Conservation (phyloP, 1,140 invertebrate species). For the Bombus vancouverensis region DNA sequence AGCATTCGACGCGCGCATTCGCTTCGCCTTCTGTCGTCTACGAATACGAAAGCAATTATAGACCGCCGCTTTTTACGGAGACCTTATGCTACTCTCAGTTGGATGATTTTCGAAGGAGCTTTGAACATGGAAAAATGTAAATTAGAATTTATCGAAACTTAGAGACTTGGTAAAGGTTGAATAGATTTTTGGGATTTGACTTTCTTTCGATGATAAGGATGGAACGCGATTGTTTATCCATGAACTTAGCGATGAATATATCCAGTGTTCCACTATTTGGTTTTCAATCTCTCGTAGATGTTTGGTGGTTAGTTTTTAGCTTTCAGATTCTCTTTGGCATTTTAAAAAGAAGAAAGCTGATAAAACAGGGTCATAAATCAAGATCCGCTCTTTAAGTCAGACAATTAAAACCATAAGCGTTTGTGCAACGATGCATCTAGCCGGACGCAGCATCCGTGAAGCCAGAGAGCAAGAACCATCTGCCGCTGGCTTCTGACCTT, state of each 20-base stretch:
- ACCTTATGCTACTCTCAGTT: background rate
- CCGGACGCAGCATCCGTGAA: constrained; percentile 18
- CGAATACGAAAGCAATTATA: background rate
- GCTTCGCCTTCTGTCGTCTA: background rate
- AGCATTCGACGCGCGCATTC: background rate
- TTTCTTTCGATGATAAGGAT: background rate
- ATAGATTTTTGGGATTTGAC: background rate
- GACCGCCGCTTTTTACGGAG: background rate
- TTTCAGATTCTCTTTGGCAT: background rate
- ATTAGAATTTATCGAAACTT: background rate
- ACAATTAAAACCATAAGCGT: constrained; percentile 1
- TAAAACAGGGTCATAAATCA: background rate
- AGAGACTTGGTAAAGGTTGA: background rate
- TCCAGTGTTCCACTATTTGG: background rate
- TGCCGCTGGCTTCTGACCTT: constrained; percentile 6
- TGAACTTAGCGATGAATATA: background rate
- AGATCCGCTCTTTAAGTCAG: background rate
- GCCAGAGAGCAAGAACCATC: constrained; percentile 1
- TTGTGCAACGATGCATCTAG: constrained; percentile 8
- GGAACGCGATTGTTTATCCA: background rate
- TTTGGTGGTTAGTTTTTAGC: background rate
- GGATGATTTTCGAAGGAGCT: too few species aligned
- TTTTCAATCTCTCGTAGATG: too few species aligned
- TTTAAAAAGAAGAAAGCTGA: background rate
- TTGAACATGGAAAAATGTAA: background rate